Base-by-base conservation (phyloP, 1,140 invertebrate genomes). In the Ostrea edulis region DNA sequence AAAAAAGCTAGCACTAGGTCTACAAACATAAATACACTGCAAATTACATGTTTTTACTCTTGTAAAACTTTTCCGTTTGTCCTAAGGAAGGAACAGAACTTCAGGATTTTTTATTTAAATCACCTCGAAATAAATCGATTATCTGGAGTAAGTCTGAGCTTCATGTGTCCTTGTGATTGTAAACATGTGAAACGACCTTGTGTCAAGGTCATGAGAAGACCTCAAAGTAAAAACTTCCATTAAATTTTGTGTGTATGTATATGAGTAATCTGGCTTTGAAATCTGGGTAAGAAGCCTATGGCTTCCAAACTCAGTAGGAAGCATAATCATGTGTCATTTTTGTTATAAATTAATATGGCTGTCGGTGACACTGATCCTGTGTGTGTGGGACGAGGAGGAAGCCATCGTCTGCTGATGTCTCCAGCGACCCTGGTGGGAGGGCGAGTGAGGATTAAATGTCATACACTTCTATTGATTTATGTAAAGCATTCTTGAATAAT, bases 391-490 rank as follows among this genome's bases (percentile, higher is more conserved):
- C 68, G 8, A 3, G 14, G 29, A 29, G 29, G 68, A 25, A 68
- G 20, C 14, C 22, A 14, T 77, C 29, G 12, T 77, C 58, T 62
- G 17, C 58, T 14, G 58, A 62, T 14, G 14, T 62, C 58, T 62
- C 58, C n/a, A 71, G 65, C 65, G 12, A 29, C 11, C 65, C 68
- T 14, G 12, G 25, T 77, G 68, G 68, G 68, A 77, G 25, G 29
- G 25, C 68, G 4, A 35, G 68, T 12, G 25, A 77, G 22, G 68
- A 77, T 77, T 77, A 77, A 77, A 77, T 77, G 68, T 25, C 68
- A 25, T 35, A 29, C 68, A 12, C 68, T 14, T 29, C 68, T 77
- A 77, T 77, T 77, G 68, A 77, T 77, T 62, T 77, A 29, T 25
- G 29, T 12, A 29, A 17, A 35, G 25, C 8, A 77, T 77, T 22